Percentiles rank a stretch among this genome's conserved stretches.
phyloP scores from a whole-genome alignment of 2,797 vertebrate genomes.

The Syndactyla subalaris region DNA sequence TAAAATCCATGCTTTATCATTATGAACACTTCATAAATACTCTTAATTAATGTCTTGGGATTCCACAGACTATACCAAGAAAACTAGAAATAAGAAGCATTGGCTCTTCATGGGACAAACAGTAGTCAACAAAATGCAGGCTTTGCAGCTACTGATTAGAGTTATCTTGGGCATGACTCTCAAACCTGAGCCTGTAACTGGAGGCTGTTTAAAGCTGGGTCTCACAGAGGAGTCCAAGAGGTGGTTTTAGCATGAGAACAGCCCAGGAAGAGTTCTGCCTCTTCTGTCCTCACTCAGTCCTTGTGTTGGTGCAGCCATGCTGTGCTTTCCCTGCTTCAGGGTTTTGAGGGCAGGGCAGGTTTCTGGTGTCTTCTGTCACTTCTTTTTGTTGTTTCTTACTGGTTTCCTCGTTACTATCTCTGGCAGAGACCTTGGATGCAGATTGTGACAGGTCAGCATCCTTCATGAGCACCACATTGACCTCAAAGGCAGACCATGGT shows the following conservation, averaged over 20 bases:
- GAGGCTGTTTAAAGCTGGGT: not conserved
- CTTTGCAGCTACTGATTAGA: slow-evolving; percentile 59
- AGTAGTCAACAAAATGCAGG: slow-evolving; percentile 30
- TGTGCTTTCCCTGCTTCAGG: not conserved
- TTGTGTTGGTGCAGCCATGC: fast-evolving
- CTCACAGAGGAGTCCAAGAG: fast-evolving
- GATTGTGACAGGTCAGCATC: not conserved
- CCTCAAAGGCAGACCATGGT: not conserved
- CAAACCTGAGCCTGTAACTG: not conserved
- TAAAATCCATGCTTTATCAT: slow-evolving; percentile 46
- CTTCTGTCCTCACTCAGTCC: not conserved
- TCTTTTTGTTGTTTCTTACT: not conserved
- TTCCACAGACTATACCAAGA: slow-evolving; percentile 52
- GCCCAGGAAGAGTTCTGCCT: not conserved
- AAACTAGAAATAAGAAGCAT: slow-evolving; percentile 74
- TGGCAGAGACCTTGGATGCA: not conserved
- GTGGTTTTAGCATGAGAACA: not conserved
- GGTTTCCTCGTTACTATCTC: not conserved
- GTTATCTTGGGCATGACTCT: not conserved
- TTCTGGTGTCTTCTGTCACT: not conserved
- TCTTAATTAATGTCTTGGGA: slow-evolving; percentile 73
- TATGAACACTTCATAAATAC: slow-evolving; percentile 75
- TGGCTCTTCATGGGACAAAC: slow-evolving; percentile 66
- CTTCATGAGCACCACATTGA: not conserved
- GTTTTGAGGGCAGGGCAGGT: not conserved